Conservation (phyloP, 2,888 invertebrate species). For the Drosophila greeni region DNA sequence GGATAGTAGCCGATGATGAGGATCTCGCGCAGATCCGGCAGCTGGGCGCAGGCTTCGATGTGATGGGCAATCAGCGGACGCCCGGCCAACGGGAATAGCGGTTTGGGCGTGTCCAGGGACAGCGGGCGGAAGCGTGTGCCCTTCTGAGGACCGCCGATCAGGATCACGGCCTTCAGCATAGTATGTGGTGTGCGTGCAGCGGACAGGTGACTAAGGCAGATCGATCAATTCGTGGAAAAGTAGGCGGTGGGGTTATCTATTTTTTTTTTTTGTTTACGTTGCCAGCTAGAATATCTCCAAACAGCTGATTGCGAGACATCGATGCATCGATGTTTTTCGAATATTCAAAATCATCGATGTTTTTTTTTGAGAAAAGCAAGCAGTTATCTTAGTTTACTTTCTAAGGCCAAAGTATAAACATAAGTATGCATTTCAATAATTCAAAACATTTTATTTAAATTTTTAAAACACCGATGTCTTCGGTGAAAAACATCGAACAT, state of each 20-base stretch:
- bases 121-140: slow-evolving; percentile 98
- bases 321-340: too few species aligned
- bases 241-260: slow-evolving; percentile 23
- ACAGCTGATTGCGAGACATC: not conserved
- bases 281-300: slow-evolving; percentile 28
- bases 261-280: slow-evolving; percentile 66
- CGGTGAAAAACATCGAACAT: too few species aligned
- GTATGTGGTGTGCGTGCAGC: slow-evolving; percentile 25
- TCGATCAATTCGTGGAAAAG: slow-evolving; percentile 12
- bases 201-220: slow-evolving; percentile 19
- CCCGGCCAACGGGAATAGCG: slow-evolving; percentile 97
- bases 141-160: slow-evolving; percentile 96
- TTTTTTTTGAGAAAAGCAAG: too few species aligned
- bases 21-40: slow-evolving; percentile 91
- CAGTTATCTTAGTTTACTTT: too few species aligned
- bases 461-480: too few species aligned
- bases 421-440: too few species aligned
- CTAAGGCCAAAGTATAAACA: too few species aligned
- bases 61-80: slow-evolving; percentile 97
- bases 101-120: slow-evolving; percentile 98
- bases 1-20: slow-evolving; percentile 96
- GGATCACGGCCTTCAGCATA: slow-evolving; percentile 91
- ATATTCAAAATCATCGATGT: too few species aligned
- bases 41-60: slow-evolving; percentile 92
- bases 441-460: too few species aligned